A percentile compares a stretch with the other conserved stretches of the same genome.
Conservation (phyloP, 1,140 invertebrate species). For the Mya arenaria region DNA sequence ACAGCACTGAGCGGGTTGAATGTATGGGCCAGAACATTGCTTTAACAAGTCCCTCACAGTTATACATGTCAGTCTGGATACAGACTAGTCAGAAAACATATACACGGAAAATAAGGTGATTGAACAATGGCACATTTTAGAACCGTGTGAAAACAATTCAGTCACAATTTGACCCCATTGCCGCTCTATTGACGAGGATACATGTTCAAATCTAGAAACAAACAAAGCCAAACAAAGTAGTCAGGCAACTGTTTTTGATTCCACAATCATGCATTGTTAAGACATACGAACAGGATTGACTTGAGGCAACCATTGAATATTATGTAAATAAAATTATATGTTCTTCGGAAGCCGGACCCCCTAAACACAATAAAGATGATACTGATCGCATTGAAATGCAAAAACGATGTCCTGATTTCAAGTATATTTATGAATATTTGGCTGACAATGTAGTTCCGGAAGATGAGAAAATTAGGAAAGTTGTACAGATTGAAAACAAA, state of each 20-base stretch:
- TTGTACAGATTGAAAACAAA: slow-evolving; percentile 37
- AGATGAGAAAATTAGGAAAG: slow-evolving; percentile 25
- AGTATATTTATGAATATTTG: slow-evolving; percentile 42
- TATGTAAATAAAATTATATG: not conserved
- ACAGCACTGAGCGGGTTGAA: not conserved
- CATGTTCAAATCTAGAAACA: not conserved
- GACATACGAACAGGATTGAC: not conserved
- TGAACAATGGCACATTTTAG: not conserved
- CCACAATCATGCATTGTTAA: not conserved
- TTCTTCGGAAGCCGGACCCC: not conserved
- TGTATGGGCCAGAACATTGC: not conserved
- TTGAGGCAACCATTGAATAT: not conserved
- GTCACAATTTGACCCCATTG: not conserved
- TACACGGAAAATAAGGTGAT: not conserved
- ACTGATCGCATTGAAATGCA: not conserved
- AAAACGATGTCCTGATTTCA: slow-evolving; percentile 5
- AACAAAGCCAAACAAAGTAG: not conserved
- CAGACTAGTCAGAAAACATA: not conserved
- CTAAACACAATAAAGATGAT: not conserved
- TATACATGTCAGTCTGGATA: too few species aligned
- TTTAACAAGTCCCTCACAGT: too few species aligned
- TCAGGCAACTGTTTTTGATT: not conserved
- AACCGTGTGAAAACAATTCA: not conserved
- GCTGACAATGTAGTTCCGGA: slow-evolving; percentile 21
- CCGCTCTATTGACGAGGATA: not conserved